Conservation (phyloP, 53 echinoderm and acorn worm genomes). For the Temnopleurus reevesii region DNA sequence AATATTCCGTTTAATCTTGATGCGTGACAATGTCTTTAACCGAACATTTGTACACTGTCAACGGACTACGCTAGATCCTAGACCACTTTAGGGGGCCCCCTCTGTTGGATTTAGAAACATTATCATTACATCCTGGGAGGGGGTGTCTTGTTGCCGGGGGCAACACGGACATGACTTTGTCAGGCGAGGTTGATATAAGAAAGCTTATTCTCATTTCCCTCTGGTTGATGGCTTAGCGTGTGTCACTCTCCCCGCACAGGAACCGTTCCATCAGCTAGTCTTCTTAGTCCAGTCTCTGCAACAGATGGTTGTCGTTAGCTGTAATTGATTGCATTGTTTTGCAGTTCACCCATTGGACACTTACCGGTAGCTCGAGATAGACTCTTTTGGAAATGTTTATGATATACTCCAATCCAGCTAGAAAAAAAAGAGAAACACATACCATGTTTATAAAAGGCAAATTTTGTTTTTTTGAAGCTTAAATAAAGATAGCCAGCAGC, state of each 20-base stretch:
- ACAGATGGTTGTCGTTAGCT: neutral
- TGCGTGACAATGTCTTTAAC: too few species aligned
- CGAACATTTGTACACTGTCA: neutral
- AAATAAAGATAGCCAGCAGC: too few species aligned
- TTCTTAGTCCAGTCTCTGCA: neutral
- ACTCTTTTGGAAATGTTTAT: too few species aligned
- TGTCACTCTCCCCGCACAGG: slow-evolving; percentile 34
- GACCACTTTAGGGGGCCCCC: slow-evolving; percentile 36
- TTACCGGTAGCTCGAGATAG: too few species aligned
- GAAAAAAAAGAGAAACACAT: too few species aligned
- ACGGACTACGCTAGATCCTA: neutral
- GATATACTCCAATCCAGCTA: too few species aligned
- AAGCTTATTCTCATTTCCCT: slow-evolving; percentile 55
- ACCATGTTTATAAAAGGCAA: too few species aligned
- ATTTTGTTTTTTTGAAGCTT: too few species aligned
- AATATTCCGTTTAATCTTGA: too few species aligned
- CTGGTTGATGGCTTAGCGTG: neutral
- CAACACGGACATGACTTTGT: slow-evolving; percentile 58
- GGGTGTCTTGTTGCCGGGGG: slow-evolving; percentile 55
- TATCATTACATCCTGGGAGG: slow-evolving; percentile 60
- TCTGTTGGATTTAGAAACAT: slow-evolving; percentile 42
- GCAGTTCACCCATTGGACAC: too few species aligned
- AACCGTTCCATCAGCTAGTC: slow-evolving; percentile 46
- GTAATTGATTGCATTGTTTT: neutral
- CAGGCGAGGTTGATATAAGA: slow-evolving; percentile 54